phyloP scores from a whole-genome alignment of 1,140 invertebrate species.

The Drosophila cardini region DNA sequence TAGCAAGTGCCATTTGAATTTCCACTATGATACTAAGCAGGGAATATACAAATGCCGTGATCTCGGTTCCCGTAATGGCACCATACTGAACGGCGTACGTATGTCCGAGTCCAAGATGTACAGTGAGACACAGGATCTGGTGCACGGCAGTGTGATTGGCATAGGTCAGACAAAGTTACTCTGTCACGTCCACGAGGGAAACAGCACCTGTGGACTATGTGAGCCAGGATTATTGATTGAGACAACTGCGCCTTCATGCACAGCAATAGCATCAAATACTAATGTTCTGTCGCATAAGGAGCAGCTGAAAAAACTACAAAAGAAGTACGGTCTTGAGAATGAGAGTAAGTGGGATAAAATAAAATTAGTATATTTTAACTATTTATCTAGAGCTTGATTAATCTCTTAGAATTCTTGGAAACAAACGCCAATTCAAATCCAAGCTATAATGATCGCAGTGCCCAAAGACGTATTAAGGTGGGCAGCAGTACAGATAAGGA shows the following conservation, averaged over 20 bases:
- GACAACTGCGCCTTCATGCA: slow-evolving; percentile 11
- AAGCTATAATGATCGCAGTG: slow-evolving; percentile 92
- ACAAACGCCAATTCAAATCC: slow-evolving; percentile 56
- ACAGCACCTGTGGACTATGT: slow-evolving; percentile 94
- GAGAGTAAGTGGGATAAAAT: slow-evolving; percentile 84
- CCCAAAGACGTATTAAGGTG: slow-evolving; percentile 89
- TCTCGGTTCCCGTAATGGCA: slow-evolving; percentile 94
- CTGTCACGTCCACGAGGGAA: slow-evolving; percentile 94
- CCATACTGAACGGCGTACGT: slow-evolving; percentile 91
- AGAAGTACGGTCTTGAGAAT: slow-evolving; percentile 91
- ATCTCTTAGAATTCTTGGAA: slow-evolving; percentile 71
- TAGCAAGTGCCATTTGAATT: slow-evolving; percentile 93
- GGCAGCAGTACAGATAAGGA: slow-evolving; percentile 93
- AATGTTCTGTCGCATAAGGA: slow-evolving; percentile 86
- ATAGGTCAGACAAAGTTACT: slow-evolving; percentile 90
- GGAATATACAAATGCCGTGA: slow-evolving; percentile 90
- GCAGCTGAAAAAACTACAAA: slow-evolving; percentile 91
- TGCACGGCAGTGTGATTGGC: slow-evolving; percentile 91
- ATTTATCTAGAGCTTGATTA: not conserved
- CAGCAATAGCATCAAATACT: slow-evolving; percentile 16
- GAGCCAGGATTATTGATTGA: slow-evolving; percentile 92
- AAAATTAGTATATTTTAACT: not conserved
- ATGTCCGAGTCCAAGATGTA: slow-evolving; percentile 90
- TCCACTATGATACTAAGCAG: slow-evolving; percentile 88
- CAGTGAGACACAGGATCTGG: slow-evolving; percentile 87